Conservation (phyloP, 2,888 invertebrate species). For the Lasioglossum villosulum region DNA sequence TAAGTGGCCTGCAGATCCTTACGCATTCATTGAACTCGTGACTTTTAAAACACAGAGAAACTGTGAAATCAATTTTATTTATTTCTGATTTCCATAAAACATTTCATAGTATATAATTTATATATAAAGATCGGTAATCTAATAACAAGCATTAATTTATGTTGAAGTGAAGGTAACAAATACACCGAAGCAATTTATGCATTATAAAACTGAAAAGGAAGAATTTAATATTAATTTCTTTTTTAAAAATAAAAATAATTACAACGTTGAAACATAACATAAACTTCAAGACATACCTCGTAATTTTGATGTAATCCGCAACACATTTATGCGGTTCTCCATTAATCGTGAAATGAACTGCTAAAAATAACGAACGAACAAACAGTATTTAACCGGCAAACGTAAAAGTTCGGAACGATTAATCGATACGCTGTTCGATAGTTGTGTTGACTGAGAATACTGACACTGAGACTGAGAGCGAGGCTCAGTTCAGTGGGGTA, state of each 20-base stretch:
- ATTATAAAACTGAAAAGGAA: neutral
- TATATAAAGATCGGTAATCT: no score
- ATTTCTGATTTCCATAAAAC: neutral
- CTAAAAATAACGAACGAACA: neutral
- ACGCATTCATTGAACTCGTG: no score
- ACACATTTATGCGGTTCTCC: neutral
- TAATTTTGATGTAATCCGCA: neutral
- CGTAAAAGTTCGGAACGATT: slow-evolving; percentile 20
- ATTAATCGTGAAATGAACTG: neutral
- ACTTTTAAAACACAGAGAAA: no score
- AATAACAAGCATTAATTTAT: no score
- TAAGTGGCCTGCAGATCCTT: no score
- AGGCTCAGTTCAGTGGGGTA: neutral
- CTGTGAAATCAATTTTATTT: neutral
- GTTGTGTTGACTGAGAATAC: slow-evolving; percentile 5
- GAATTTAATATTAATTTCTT: neutral
- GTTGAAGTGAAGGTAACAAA: no score
- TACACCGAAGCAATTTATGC: neutral
- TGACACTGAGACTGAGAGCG: neutral
- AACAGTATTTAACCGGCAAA: neutral
- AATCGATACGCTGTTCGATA: slow-evolving; percentile 20
- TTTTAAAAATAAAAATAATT: neutral
- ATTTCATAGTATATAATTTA: no score
- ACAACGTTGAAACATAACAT: neutral
- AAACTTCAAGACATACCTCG: neutral